Percentiles rank a stretch among this genome's conserved stretches.
Conservation (phyloP, 1,140 invertebrate species). For the Saccostrea echinata region DNA sequence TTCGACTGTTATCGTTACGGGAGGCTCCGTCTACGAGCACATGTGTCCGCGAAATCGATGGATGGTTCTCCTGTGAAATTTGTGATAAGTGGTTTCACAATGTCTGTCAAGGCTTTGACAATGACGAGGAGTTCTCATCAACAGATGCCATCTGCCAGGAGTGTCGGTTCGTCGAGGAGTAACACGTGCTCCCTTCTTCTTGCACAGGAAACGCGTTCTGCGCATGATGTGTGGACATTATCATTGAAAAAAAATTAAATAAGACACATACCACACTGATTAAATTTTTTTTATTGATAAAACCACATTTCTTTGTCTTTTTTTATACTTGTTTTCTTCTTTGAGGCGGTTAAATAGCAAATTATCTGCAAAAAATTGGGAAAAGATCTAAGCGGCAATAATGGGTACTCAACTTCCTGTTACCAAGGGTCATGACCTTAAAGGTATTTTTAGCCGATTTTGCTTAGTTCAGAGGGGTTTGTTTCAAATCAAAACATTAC, state of each 20-base stretch:
- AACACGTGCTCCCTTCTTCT: background rate
- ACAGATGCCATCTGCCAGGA: background rate
- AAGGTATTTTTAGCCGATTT: background rate
- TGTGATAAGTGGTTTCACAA: background rate
- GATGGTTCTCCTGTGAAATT: background rate
- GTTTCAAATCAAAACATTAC: too few relatives aligned
- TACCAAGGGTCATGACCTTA: background rate
- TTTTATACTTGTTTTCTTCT: too few relatives aligned
- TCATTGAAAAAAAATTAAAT: background rate
- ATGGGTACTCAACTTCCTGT: constrained; percentile 10
- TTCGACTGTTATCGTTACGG: too few relatives aligned
- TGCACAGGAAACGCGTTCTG: background rate
- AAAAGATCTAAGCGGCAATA: background rate
- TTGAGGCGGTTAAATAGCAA: background rate
- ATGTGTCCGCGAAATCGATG: background rate
- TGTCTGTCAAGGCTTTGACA: background rate
- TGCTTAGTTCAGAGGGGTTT: too few relatives aligned
- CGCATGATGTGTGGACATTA: background rate
- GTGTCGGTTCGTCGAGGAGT: background rate
- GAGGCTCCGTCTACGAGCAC: background rate
- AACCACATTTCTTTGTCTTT: too few relatives aligned
- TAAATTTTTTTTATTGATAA: too few relatives aligned
- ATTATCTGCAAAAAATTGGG: background rate
- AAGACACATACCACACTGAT: background rate
- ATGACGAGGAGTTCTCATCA: background rate